Percentiles rank a stretch among this genome's conserved stretches.
Conservation (phyloP, 2,113 vertebrate genomes). For the Elanus axillaris region DNA sequence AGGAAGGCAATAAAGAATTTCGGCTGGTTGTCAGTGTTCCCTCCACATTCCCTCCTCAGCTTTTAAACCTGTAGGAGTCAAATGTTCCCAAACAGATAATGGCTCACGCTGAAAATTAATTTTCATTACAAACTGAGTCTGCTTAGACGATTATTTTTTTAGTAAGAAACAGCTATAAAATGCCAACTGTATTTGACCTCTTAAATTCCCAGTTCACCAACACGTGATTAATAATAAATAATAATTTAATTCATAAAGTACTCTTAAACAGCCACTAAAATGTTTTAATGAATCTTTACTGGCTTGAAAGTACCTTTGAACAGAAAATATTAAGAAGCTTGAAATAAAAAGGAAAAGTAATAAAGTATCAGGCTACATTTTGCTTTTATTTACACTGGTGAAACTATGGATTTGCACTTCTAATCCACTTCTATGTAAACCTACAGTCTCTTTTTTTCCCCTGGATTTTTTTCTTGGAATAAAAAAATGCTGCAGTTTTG, state of each 20-base stretch:
- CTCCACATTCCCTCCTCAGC: background rate
- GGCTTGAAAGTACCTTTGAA: background rate
- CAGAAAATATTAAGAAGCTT: background rate
- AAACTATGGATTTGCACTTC: background rate
- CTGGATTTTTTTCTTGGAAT: background rate
- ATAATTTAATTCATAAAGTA: background rate
- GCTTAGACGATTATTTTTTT: background rate
- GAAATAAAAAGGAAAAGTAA: background rate
- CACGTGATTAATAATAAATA: background rate
- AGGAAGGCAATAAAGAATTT: conserved; percentile 21
- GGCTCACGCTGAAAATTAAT: background rate
- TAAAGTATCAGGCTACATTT: background rate
- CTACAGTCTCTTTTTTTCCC: background rate
- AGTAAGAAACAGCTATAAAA: conserved; percentile 4
- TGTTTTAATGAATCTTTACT: background rate
- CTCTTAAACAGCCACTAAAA: background rate
- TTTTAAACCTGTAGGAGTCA: background rate
- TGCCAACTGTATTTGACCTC: background rate
- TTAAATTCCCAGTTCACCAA: background rate
- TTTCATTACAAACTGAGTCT: background rate
- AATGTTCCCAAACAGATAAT: background rate
- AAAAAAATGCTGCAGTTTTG: background rate
- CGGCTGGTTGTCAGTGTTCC: background rate
- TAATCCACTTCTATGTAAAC: background rate
- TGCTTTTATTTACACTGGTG: background rate